These are phyloP conservation scores for Drosophila bipectinata DNA, from an alignment of 1,140 invertebrate genomes.

Conservation along the genomic window DNA sequence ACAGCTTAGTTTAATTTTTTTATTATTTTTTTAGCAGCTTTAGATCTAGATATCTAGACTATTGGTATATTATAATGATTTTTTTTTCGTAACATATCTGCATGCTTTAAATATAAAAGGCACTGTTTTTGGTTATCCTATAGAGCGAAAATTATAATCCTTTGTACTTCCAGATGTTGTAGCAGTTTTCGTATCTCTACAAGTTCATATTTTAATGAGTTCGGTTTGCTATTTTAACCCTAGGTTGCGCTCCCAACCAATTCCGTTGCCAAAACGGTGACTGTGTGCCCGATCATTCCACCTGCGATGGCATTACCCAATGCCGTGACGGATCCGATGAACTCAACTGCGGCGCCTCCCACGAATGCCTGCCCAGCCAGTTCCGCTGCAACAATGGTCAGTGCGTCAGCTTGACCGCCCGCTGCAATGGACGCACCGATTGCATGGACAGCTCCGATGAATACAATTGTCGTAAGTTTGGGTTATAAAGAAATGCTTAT, in stretches of 20 bases:
- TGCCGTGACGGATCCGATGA: conserved; percentile 93
- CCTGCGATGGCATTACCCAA: conserved; percentile 89
- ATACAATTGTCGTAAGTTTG: conserved; percentile 86
- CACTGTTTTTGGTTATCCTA: conserved; percentile 4
- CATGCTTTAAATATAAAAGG: background rate
- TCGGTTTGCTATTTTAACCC: background rate
- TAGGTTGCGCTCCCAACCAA: conserved; percentile 84
- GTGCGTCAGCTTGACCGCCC: conserved; percentile 85
- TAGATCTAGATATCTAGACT: conserved; percentile 14
- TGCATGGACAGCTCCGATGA: conserved; percentile 91
- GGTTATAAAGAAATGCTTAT: background rate
- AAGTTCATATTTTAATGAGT: background rate
- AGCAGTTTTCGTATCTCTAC: background rate
- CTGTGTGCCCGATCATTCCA: conserved; percentile 87
- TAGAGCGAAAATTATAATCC: background rate
- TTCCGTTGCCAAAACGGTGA: conserved; percentile 86
- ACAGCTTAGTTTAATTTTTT: background rate
- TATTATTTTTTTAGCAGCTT: conserved; percentile 1
- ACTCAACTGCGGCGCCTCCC: conserved; percentile 83
- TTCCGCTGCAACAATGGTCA: conserved; percentile 85
- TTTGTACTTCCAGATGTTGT: background rate
- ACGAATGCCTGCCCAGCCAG: conserved; percentile 83
- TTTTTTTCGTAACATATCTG: background rate
- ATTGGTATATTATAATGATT: background rate
- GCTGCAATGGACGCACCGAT: conserved; percentile 88